These are phyloP conservation scores for Sparidentex hasta DNA, from an alignment of 2,797 vertebrate species.

Conservation along the genomic window DNA sequence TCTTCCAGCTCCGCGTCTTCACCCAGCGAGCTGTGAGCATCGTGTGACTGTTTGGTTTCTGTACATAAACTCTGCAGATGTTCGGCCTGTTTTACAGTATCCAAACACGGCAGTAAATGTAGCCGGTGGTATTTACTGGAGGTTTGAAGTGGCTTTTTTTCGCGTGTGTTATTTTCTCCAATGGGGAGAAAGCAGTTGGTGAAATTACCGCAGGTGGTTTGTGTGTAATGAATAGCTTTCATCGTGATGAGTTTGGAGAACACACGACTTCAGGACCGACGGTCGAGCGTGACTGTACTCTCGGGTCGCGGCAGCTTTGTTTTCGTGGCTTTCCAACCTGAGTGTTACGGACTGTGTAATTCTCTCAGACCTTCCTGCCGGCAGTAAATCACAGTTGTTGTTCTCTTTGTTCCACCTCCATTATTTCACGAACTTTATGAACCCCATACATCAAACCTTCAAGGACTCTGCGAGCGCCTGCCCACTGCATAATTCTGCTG, in stretches of 20 bases:
- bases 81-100: slow-evolving; percentile 46
- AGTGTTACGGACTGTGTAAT: slow-evolving; percentile 15
- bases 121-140: slow-evolving; percentile 58
- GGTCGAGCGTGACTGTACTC: neutral
- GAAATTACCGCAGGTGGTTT: slow-evolving; percentile 7
- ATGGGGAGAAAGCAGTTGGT: slow-evolving; percentile 32
- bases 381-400: slow-evolving; percentile 60
- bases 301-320: neutral
- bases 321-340: slow-evolving; percentile 6
- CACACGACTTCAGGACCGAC: slow-evolving; percentile 2
- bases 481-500: slow-evolving; percentile 22
- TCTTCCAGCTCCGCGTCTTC: neutral
- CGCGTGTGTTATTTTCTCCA: slow-evolving; percentile 24
- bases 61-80: slow-evolving; percentile 55
- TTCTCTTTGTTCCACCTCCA: slow-evolving; percentile 46
- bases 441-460: slow-evolving; percentile 47
- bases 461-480: neutral
- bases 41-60: slow-evolving; percentile 33
- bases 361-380: slow-evolving; percentile 38
- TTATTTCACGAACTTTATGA: slow-evolving; percentile 61
- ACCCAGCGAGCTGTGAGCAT: neutral
- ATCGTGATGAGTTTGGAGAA: slow-evolving; percentile 14
- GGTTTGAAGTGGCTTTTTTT: slow-evolving; percentile 36
- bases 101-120: slow-evolving; percentile 43
- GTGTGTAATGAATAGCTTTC: slow-evolving; percentile 29